phyloP scores from a whole-genome alignment of 2,113 vertebrate genomes.

The Atrichornis clamosus region DNA sequence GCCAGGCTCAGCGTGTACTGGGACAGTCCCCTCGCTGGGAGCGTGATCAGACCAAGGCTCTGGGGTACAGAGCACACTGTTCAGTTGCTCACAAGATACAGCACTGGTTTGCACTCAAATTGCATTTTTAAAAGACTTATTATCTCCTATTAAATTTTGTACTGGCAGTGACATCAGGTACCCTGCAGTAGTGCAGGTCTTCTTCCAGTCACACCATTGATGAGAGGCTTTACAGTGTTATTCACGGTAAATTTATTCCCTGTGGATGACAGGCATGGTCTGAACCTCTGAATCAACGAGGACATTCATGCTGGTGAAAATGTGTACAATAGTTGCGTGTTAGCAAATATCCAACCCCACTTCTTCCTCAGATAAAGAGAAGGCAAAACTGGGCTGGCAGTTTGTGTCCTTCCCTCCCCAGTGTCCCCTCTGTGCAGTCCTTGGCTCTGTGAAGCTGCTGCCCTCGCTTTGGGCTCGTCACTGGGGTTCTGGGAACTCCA shows the following conservation, averaged over 20 bases:
- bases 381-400: background rate
- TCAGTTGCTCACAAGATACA: background rate
- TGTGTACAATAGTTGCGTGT: background rate
- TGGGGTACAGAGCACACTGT: background rate
- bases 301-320: background rate
- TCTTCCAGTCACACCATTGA: background rate
- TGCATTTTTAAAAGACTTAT: background rate
- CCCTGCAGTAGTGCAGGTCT: background rate
- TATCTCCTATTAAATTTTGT: background rate
- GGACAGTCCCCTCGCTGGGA: background rate
- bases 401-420: background rate
- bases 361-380: background rate
- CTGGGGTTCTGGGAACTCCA: background rate
- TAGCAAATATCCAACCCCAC: background rate
- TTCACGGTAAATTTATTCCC: background rate
- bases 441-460: background rate
- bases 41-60: background rate
- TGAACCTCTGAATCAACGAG: background rate
- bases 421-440: background rate
- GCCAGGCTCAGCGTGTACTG: background rate
- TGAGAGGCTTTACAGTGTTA: background rate
- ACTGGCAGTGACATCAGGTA: background rate
- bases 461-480: background rate
- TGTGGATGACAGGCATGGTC: background rate
- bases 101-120: background rate